Evolutionary conservation across 2,113 vertebrate genomes (phyloP).

Genomic region (Chionomys nivalis): DNA sequence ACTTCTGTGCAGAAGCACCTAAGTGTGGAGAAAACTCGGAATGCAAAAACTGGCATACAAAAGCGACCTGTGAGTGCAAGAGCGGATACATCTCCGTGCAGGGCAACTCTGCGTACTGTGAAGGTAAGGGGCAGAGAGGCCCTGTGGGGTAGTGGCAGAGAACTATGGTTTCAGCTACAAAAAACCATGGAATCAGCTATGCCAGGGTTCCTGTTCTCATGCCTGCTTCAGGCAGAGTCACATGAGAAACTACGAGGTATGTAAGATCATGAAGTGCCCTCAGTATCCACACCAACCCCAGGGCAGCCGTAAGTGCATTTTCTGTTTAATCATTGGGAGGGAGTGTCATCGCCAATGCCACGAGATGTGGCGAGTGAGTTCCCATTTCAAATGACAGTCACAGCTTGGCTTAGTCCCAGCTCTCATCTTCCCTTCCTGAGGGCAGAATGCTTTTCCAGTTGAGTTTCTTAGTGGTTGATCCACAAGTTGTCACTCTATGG

Average conservation of each 20-base stretch:
- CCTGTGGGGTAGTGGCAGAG: neutral
- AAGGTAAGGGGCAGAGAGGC: conserved; percentile 88
- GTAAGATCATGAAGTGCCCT: neutral
- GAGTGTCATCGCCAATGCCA: neutral
- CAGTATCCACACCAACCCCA: neutral
- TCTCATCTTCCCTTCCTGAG: neutral
- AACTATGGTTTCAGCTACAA: neutral
- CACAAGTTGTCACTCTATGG: neutral
- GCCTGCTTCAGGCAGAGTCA: neutral
- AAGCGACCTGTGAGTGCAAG: conserved; percentile 95
- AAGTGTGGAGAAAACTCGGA: conserved; percentile 96
- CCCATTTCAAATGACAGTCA: neutral
- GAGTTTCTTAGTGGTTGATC: neutral
- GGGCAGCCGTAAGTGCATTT: neutral
- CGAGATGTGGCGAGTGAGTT: too few species aligned
- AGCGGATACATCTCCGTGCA: conserved; percentile 92
- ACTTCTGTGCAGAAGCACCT: conserved; percentile 96
- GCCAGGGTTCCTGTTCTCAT: neutral
- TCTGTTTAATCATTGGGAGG: neutral
- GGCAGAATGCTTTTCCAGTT: neutral
- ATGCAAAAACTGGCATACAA: conserved; percentile 95
- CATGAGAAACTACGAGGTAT: neutral
- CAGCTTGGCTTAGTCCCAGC: neutral
- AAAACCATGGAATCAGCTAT: neutral
- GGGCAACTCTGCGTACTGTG: conserved; percentile 93